phyloP scores from a whole-genome alignment of 2,888 invertebrate genomes.

The Eilema caniola region DNA sequence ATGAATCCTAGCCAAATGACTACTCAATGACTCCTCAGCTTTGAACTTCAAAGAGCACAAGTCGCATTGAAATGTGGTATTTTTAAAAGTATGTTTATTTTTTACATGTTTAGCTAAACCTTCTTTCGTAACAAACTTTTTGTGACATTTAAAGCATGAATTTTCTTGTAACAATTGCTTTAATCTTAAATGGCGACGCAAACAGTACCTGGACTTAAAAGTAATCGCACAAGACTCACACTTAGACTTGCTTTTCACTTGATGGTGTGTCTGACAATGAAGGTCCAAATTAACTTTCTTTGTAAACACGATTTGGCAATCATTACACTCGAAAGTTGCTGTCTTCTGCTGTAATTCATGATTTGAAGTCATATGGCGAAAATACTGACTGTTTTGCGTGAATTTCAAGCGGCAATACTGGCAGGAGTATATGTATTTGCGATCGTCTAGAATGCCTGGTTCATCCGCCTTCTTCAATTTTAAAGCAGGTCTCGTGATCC shows the following conservation, averaged over 20 bases:
- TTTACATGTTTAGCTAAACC: slow-evolving; percentile 70
- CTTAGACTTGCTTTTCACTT: slow-evolving; percentile 73
- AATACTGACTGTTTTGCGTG: slow-evolving; percentile 79
- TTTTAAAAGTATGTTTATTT: slow-evolving; percentile 77
- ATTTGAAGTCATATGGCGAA: slow-evolving; percentile 81
- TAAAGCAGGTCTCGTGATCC: slow-evolving; percentile 71
- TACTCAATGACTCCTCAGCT: slow-evolving; percentile 71
- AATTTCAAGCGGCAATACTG: slow-evolving; percentile 80
- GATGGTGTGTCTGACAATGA: slow-evolving; percentile 77
- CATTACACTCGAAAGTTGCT: slow-evolving; percentile 77
- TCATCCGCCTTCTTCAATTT: slow-evolving; percentile 66
- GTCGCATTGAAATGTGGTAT: slow-evolving; percentile 74
- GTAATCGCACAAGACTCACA: slow-evolving; percentile 79
- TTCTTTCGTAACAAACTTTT: slow-evolving; percentile 76
- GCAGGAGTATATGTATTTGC: slow-evolving; percentile 74
- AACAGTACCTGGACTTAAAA: slow-evolving; percentile 79
- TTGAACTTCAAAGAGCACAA: slow-evolving; percentile 77
- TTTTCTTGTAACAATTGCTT: slow-evolving; percentile 77
- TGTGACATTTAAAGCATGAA: slow-evolving; percentile 77
- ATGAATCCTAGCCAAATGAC: slow-evolving; percentile 75
- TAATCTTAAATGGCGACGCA: slow-evolving; percentile 76
- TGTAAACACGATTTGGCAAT: slow-evolving; percentile 76
- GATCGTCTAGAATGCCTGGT: slow-evolving; percentile 58
- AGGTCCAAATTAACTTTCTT: slow-evolving; percentile 73
- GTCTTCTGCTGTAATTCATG: slow-evolving; percentile 75